Evolutionary conservation across 2,888 invertebrate genomes (phyloP), one percentile per base, ranked within the genome.

Genomic region (Pandemis heparana): DNA sequence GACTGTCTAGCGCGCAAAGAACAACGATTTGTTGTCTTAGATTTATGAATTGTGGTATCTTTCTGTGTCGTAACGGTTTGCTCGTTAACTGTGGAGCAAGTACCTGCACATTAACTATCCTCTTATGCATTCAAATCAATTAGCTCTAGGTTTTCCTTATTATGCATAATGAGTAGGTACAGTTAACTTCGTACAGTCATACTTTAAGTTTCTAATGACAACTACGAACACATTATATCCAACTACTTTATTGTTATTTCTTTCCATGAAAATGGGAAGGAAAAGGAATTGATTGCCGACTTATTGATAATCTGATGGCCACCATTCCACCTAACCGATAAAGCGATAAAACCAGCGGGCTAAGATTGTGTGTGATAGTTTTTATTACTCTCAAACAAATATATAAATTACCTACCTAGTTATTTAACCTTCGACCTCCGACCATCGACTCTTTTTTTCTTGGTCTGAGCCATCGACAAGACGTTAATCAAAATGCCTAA

Each of bases 1-100:
- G 79, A 75, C 76, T 79, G 78, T 82, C 82, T 73, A 75, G 77
- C 71, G 75, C 77, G 82, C 83, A 83, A 83, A 83, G 79, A 79
- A 78, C 81, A 76, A 79, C 83, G 82, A 86, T 87, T 85, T 85
- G 85, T 81, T 81, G 79, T 67, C 79, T 65, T 78, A 81, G 83
- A 82, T 84, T 81, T 82, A 77, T 82, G 78, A 79, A 82, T 81
- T 81, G 80, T 79, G 72, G 77, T 77, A 79, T 79, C 80, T 77
- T 76, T 81, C 79, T 81, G 77, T 81, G 80, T 81, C 80, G 80
- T 85, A 84, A 84, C 83, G 82, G 83, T 82, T 79, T 78, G 79
- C 79, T 79, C 78, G 79, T 79, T 78, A 79, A 78, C 76, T 53
- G 56, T 23, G 39, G 41, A 16, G n/a, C 39, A 56, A 16, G 71